Base-by-base conservation (phyloP, 1,140 invertebrate species). In the Bradynema listronoti region DNA sequence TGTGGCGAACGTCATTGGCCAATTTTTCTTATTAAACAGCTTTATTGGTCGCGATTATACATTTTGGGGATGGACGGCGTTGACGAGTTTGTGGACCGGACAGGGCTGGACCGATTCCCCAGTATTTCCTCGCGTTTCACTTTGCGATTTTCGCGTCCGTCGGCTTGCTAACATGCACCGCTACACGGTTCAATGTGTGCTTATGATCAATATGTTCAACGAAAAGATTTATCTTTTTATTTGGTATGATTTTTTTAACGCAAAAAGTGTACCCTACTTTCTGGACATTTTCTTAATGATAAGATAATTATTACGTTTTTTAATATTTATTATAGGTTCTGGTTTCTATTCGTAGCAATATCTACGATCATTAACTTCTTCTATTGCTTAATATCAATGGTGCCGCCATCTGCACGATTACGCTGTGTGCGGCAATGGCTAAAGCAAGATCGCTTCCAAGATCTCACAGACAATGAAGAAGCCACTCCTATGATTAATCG, bases 21-120 rank as follows among this genome's bases (percentile, higher is more conserved):
- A 83, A 63, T 78, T 83, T 59, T 78, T 81, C 58, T 70, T 83
- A 16, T 66, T 83, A 34, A 81, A 82, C 65, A 73, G 67, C 16
- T 83, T 82, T 72, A 77, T 83, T 51, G 81, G 80, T 36, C 73
- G 69, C 41, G 80, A 79, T 36, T 81, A 79, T 61, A 72, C 73
- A 50, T 66, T 81, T 51, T 82, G 80, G 70, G 81, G 82, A 22
- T 61, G 54, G 56, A 71, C 64, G 11, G 67, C 64, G 72, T 79
- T 63, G 78, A 51, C 16, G 11, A 70, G 64, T 54, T 30, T 74
- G 34, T 77, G 64, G 64, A 46, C 47, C 22, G 73, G 73, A n/a
- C 25, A 56, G 34, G 73, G 66, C 53, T 77, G 73, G 73, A 42
- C 56, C 14, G 69, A 72, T 25, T 72, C 69, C 16, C 66, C 71